Conservation (phyloP, 2,888 invertebrate species). For the Leptarthrus brevirostris region DNA sequence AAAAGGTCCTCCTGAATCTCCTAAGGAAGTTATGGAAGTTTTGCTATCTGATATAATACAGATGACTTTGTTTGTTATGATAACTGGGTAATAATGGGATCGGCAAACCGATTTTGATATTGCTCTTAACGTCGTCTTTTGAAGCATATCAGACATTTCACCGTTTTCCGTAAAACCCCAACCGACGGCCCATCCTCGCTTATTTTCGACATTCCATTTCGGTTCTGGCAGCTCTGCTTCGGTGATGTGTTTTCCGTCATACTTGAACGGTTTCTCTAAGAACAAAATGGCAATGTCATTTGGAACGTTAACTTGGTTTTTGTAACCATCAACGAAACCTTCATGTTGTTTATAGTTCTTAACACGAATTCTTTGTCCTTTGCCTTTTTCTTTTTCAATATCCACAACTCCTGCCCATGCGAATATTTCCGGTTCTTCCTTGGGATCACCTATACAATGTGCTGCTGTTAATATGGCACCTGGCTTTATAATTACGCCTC, state of each 20-base stretch:
- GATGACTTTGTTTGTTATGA: not conserved
- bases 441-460: not conserved
- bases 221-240: not conserved
- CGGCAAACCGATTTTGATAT: not conserved
- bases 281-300: conserved; percentile 21
- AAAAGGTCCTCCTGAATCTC: conserved; percentile 37
- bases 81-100: not conserved
- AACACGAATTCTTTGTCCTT: not conserved
- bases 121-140: not conserved
- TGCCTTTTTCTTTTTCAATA: not conserved
- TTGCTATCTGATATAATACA: not conserved
- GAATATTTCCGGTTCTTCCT: not conserved
- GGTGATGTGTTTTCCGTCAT: not conserved
- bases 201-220: not conserved
- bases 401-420: conserved; percentile 7
- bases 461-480: not conserved
- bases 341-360: not conserved
- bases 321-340: not conserved
- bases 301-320: not conserved
- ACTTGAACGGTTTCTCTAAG: not conserved
- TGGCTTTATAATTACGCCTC: not conserved
- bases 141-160: not conserved
- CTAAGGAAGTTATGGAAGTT: not conserved
- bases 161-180: not conserved
- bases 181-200: not conserved